Evolutionary conservation across 2,888 invertebrate genomes (phyloP).

Genomic region (Volucella bombylans): DNA sequence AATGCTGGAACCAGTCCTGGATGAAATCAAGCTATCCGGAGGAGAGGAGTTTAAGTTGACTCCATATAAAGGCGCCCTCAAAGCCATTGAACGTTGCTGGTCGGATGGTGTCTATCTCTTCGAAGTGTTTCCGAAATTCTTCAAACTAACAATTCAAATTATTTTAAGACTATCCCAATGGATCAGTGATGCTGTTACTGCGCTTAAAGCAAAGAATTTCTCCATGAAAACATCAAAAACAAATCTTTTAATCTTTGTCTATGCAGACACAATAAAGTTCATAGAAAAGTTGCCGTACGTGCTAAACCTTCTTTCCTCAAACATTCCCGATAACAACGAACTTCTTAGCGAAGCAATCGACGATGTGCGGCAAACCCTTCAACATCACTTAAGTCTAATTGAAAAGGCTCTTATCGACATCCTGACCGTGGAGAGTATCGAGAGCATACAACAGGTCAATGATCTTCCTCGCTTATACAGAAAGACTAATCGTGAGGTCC

Average conservation of each 20-base stretch:
- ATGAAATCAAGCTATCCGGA: constrained; percentile 75
- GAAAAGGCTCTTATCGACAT: constrained; percentile 89
- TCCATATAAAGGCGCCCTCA: constrained; percentile 83
- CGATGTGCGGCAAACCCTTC: constrained; percentile 75
- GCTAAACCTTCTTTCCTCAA: constrained; percentile 89
- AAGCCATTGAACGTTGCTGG: constrained; percentile 87
- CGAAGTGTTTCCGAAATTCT: constrained; percentile 91
- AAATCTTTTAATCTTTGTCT: constrained; percentile 77
- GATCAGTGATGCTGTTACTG: constrained; percentile 83
- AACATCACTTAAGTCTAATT: constrained; percentile 75
- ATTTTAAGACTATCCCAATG: constrained; percentile 91
- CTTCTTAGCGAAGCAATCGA: constrained; percentile 77
- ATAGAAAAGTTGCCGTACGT: constrained; percentile 76
- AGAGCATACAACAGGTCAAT: constrained; percentile 90
- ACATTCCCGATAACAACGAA: constrained; percentile 72
- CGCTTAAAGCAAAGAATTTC: constrained; percentile 70
- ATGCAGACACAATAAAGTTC: constrained; percentile 78
- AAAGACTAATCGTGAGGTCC: constrained; percentile 94
- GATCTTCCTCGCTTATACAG: constrained; percentile 96
- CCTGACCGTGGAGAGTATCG: constrained; percentile 88
- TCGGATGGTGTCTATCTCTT: constrained; percentile 90
- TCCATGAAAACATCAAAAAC: constrained; percentile 75
- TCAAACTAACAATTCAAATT: constrained; percentile 93
- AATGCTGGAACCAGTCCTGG: constrained; percentile 77
- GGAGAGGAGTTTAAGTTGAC: constrained; percentile 76